Evolutionary conservation across 2,888 invertebrate species (phyloP).

Genomic region (Megamerina dolium): DNA sequence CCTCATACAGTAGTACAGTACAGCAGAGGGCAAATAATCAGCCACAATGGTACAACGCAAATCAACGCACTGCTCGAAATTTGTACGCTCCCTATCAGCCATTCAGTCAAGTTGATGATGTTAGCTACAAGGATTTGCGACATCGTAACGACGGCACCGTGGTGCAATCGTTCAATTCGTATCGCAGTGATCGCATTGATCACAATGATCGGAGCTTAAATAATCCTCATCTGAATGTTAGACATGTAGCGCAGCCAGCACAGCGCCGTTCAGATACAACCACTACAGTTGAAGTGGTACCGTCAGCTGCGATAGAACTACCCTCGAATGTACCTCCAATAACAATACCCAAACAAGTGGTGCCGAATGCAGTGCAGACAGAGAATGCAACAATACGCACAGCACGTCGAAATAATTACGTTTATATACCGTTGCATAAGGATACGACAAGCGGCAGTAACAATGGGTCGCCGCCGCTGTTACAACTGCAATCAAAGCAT

Average conservation of each 20-base stretch:
- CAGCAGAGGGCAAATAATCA: too few species aligned
- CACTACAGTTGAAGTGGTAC: conserved; percentile 31
- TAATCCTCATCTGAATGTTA: too few species aligned
- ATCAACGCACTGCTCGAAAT: conserved; percentile 38
- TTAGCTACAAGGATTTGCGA: conserved; percentile 40
- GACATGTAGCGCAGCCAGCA: conserved; percentile 17
- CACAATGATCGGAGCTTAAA: conserved; percentile 18
- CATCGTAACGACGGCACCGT: conserved; percentile 41
- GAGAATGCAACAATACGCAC: conserved; percentile 33
- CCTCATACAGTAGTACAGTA: too few species aligned
- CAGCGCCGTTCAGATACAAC: conserved; percentile 36
- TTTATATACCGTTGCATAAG: conserved; percentile 42
- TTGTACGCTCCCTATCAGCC: conserved; percentile 46
- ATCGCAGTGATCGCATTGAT: conserved; percentile 28
- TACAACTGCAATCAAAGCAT: conserved; percentile 33
- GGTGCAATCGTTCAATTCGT: conserved; percentile 44
- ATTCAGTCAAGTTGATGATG: conserved; percentile 44
- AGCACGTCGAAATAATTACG: conserved; percentile 35
- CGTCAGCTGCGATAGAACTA: conserved; percentile 35
- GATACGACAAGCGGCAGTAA: not conserved
- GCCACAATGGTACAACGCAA: too few species aligned
- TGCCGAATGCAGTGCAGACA: conserved; percentile 24
- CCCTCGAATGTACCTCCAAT: conserved; percentile 33
- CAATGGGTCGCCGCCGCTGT: conserved; percentile 15
- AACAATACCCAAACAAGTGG: conserved; percentile 39